phyloP scores from a whole-genome alignment of 2,888 invertebrate species.

The Drosophila tripunctata region DNA sequence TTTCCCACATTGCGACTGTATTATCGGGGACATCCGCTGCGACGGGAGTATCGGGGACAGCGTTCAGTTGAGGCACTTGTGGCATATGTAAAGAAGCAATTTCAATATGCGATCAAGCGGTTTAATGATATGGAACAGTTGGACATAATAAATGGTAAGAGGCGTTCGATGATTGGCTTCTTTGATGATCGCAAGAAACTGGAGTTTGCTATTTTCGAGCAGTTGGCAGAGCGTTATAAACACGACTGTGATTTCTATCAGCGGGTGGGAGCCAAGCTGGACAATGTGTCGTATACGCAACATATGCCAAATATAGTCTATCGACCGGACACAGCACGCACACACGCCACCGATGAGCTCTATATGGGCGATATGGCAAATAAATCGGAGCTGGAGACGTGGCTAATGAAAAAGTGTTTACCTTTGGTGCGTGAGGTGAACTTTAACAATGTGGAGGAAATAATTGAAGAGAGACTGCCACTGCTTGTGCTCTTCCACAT shows the following conservation, averaged over 20 bases:
- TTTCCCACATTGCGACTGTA: slow-evolving; percentile 53
- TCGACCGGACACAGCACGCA: slow-evolving; percentile 48
- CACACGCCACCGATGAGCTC: slow-evolving; percentile 41
- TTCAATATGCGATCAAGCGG: slow-evolving; percentile 7
- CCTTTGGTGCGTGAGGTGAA: slow-evolving; percentile 51
- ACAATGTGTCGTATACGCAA: slow-evolving; percentile 22
- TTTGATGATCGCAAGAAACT: slow-evolving; percentile 16
- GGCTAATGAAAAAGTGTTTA: slow-evolving; percentile 47
- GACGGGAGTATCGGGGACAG: slow-evolving; percentile 56
- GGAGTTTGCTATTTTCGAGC: neutral
- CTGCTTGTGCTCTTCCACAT: slow-evolving; percentile 53
- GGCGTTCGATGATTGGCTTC: slow-evolving; percentile 50
- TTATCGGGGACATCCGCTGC: slow-evolving; percentile 41
- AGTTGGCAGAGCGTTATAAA: slow-evolving; percentile 49
- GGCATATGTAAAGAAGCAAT: slow-evolving; percentile 41
- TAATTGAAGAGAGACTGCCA: slow-evolving; percentile 51
- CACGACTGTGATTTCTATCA: slow-evolving; percentile 61
- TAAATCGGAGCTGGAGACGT: slow-evolving; percentile 18
- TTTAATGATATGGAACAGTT: slow-evolving; percentile 24
- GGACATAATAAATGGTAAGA: slow-evolving; percentile 16
- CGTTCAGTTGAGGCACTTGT: slow-evolving; percentile 54
- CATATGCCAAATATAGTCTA: slow-evolving; percentile 37
- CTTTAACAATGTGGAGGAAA: slow-evolving; percentile 61
- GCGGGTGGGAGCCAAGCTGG: slow-evolving; percentile 11
- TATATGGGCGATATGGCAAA: slow-evolving; percentile 7